Conservation (phyloP, 2,888 invertebrate genomes). For the Tetramorium bicarinatum region DNA sequence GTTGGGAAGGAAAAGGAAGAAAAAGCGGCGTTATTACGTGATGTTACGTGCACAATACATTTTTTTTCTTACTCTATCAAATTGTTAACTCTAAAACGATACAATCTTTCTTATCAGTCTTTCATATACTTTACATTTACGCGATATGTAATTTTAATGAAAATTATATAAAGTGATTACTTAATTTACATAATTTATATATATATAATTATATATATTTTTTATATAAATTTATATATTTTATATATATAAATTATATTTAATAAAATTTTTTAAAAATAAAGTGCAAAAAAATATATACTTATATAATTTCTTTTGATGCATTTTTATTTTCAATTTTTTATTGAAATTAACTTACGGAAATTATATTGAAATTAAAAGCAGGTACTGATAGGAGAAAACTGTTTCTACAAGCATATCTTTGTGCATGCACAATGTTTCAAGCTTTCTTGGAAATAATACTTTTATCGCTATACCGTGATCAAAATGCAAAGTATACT, state of each 20-base stretch:
- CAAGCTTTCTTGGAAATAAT: slow-evolving; percentile 36
- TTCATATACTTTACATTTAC: not conserved
- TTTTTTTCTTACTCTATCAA: slow-evolving; percentile 64
- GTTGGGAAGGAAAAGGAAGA: slow-evolving; percentile 66
- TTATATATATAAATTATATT: too few relatives aligned
- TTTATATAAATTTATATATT: too few relatives aligned
- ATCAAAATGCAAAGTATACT: slow-evolving; percentile 39
- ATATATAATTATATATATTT: too few relatives aligned
- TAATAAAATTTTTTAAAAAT: too few relatives aligned
- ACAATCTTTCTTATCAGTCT: slow-evolving; percentile 54
- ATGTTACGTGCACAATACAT: slow-evolving; percentile 62
- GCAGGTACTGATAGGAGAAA: not conserved
- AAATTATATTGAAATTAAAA: slow-evolving; percentile 15
- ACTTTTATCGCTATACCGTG: slow-evolving; percentile 35
- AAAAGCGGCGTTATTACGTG: slow-evolving; percentile 63
- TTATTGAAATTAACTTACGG: not conserved
- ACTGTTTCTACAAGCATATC: not conserved
- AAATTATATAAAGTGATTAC: not conserved
- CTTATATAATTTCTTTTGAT: not conserved
- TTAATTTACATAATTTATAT: not conserved
- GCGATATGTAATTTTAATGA: not conserved
- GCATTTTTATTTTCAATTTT: not conserved
- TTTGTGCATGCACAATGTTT: slow-evolving; percentile 19
- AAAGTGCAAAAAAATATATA: too few relatives aligned
- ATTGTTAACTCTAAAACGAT: slow-evolving; percentile 53